Evolutionary conservation across 2,888 invertebrate genomes (phyloP), one percentile per base, ranked within the genome.

Genomic region (Salticus scenicus): DNA sequence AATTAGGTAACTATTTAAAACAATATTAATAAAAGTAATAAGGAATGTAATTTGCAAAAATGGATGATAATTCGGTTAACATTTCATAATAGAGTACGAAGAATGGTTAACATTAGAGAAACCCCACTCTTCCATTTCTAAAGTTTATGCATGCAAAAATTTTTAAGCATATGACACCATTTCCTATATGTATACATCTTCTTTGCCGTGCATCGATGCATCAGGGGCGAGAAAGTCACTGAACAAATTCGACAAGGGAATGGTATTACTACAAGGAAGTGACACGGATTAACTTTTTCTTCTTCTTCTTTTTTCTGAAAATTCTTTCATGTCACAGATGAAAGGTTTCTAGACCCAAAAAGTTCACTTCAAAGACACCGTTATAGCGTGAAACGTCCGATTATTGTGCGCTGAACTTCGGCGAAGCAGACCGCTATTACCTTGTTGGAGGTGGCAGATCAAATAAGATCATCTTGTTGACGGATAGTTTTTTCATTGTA

Each of bases 341-440:
- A 57, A 12, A 12, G 24, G 4, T 2, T 24, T n/a, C 24, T 17
- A n/a, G 17, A 5, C 17, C 17, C 42, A 37, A 37, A 47, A 57
- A 57, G 24, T 5, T 37, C 57, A 5, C 10, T 14, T 5, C 42
- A 47, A 57, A 57, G 24, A 17, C 57, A 20, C 57, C 47, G 47
- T 17, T 17, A 47, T 10, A n/a, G 47, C 47, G 66, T 33, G 33
- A 67, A 67, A 37, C 67, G 67, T 20, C 67, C 67, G 67, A 67
- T 67, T 67, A 67, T 33, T 67, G 67, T 20, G 33, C 67, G 37
- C 67, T 67, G 67, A 67, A 67, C 67, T 67, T 67, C 33, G 33
- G 7, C 67, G 20, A 12, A 17, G 24, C 17, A n/a, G 14, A 47
- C 57, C 57, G 57, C 24, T 57, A 57, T 24, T 5, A 5, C 20